Percentiles rank a stretch among this genome's conserved stretches.
Evolutionary conservation across 2,113 vertebrate species (phyloP).

Genomic region (Etheostoma cragini): DNA sequence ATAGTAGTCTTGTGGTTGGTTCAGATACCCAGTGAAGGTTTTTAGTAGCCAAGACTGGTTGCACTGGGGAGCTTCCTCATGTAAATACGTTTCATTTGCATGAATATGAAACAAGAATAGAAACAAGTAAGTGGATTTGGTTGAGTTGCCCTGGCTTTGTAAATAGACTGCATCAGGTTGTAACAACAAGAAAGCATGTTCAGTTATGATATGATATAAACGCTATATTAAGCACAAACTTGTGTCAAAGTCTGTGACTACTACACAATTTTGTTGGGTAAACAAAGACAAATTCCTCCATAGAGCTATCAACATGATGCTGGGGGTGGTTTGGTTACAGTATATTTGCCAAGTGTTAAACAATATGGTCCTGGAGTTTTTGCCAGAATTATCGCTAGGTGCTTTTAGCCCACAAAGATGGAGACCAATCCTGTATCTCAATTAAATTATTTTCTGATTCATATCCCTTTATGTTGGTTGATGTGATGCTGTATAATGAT

Average conservation of each 20-base stretch:
- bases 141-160: not conserved
- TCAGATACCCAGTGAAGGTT: not conserved
- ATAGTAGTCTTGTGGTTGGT: not conserved
- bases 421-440: not conserved
- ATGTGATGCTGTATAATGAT: conserved; percentile 29
- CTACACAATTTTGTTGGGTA: conserved; percentile 22
- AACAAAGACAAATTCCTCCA: conserved; percentile 54
- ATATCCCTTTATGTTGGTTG: not conserved
- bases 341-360: no score
- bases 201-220: not conserved
- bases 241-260: not conserved
- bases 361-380: not conserved
- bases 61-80: not conserved
- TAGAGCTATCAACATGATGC: not conserved
- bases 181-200: not conserved
- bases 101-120: not conserved
- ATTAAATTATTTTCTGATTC: not conserved
- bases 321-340: not conserved
- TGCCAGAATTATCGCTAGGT: not conserved
- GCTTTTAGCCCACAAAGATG: not conserved
- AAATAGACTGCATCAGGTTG: not conserved
- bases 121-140: not conserved
- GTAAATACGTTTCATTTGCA: not conserved
- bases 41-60: not conserved
- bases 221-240: not conserved